Evolutionary conservation across 2,113 vertebrate species (phyloP), one percentile per base, ranked within the genome.

Genomic region (Canis aureus): DNA sequence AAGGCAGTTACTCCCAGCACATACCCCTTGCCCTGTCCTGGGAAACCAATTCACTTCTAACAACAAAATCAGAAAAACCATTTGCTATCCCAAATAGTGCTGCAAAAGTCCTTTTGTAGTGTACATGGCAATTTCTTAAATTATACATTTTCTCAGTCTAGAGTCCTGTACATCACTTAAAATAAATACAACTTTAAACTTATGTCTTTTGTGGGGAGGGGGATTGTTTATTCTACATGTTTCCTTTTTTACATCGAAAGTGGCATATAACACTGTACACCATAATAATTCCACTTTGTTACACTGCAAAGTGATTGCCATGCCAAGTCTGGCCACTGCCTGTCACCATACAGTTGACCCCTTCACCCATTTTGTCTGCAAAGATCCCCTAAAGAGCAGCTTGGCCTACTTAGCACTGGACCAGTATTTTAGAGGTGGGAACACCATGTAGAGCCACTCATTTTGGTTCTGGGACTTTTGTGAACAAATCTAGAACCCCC

Each of bases 21-120:
- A 0, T 0, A 5, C 16, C 57, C 73, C 55, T 17, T 1, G 0
- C 38, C 43, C 66, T 27, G 11, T 55, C 35, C 88, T 17, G 20
- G 12, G 38, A 6, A 32, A 5, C 38, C 5, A 43, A 57, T 66
- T 64, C 25, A 29, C 81, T 69, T 95, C 95, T 66, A 32, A 19
- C 69, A 53, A 59, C 25, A 0, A 25, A 95, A n/a, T 64, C 53
- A 19, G 19, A 57, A 86, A 51, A 76, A 73, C 62, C 62, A 3
- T 25, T 60, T 13, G 5, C 88, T 55, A 32, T 88, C 87, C 87
- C 82, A 59, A 83, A 86, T 73, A 69, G 67, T 17, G 25, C 66
- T 8, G 2, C 12, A 11, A 57, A 71, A 20, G 71, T 13, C 55
- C 64, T 84, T 79, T 43, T 22, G 8, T 5, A 35, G 62, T 3